Conservation (phyloP, 2,888 invertebrate species). For the Eudemis profundana region DNA sequence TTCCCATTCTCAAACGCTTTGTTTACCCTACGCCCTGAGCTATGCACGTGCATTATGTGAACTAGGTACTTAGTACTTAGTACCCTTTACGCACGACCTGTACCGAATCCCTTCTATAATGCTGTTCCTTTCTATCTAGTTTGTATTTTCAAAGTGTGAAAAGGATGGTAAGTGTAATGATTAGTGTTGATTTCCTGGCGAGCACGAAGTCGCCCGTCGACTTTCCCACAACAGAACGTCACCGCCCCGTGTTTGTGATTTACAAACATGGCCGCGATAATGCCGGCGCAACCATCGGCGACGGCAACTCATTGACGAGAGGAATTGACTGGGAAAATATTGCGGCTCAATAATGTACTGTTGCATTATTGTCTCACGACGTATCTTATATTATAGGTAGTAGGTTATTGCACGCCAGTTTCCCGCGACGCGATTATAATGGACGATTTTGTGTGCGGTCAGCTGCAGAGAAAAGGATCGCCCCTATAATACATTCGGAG, state of each 20-base stretch:
- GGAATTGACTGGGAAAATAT: conserved; percentile 59
- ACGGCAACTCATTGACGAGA: conserved; percentile 49
- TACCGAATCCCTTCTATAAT: conserved; percentile 15
- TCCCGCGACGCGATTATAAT: neutral
- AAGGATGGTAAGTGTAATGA: conserved; percentile 29
- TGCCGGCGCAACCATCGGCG: conserved; percentile 52
- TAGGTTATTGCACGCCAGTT: neutral
- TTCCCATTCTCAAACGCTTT: conserved; percentile 42
- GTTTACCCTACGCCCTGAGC: conserved; percentile 44
- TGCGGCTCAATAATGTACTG: conserved; percentile 44
- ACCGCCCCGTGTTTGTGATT: conserved; percentile 53
- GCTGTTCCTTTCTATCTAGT: conserved; percentile 24
- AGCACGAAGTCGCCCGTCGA: conserved; percentile 48
- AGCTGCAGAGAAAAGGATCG: no score
- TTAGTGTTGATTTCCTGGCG: conserved; percentile 43
- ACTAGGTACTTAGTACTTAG: conserved; percentile 42
- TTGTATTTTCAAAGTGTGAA: conserved; percentile 28
- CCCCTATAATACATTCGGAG: no score
- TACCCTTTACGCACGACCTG: conserved; percentile 31
- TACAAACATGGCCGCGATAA: conserved; percentile 53
- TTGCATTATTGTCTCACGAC: conserved; percentile 48
- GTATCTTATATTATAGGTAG: neutral
- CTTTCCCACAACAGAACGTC: conserved; percentile 47
- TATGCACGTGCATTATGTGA: conserved; percentile 46
- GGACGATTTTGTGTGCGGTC: no score